Evolutionary conservation across 2,113 vertebrate genomes (phyloP).

Genomic region (Eptesicus fuscus): DNA sequence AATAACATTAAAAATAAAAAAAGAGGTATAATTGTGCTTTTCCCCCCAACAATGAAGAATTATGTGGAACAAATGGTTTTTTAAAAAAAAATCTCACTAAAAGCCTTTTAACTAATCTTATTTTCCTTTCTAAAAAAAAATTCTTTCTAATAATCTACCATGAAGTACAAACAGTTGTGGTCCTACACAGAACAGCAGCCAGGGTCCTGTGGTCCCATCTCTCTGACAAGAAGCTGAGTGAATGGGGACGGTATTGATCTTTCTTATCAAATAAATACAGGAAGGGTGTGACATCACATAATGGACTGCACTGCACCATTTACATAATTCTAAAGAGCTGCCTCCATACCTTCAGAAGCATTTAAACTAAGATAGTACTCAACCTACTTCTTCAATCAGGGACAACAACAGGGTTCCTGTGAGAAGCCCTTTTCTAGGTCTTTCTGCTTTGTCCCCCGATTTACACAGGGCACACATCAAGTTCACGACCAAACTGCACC

Average conservation of each 20-base stretch:
- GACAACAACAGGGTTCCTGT: not conserved
- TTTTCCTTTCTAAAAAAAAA: conserved; percentile 24
- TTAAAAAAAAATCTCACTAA: conserved; percentile 16
- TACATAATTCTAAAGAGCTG: conserved; percentile 22
- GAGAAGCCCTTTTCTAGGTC: conserved; percentile 15
- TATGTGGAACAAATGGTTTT: conserved; percentile 19
- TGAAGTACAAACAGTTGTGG: not conserved
- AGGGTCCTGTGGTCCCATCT: conserved; percentile 36
- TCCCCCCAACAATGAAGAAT: not conserved
- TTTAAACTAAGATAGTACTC: not conserved
- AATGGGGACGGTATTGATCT: not conserved
- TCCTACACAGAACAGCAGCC: not conserved
- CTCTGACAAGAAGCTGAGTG: not conserved
- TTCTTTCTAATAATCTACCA: not conserved
- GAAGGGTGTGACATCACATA: not conserved
- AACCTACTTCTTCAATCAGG: not conserved
- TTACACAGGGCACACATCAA: conserved; percentile 42
- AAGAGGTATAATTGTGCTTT: conserved; percentile 69
- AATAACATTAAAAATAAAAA: not conserved
- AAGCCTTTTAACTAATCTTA: not conserved
- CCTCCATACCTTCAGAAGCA: conserved; percentile 10
- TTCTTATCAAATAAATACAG: conserved; percentile 20
- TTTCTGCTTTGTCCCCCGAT: conserved; percentile 36
- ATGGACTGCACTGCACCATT: not conserved
- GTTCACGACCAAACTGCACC: conserved; percentile 9